Conservation (phyloP, 2,797 vertebrate species). For the Hippocampus kuda region DNA sequence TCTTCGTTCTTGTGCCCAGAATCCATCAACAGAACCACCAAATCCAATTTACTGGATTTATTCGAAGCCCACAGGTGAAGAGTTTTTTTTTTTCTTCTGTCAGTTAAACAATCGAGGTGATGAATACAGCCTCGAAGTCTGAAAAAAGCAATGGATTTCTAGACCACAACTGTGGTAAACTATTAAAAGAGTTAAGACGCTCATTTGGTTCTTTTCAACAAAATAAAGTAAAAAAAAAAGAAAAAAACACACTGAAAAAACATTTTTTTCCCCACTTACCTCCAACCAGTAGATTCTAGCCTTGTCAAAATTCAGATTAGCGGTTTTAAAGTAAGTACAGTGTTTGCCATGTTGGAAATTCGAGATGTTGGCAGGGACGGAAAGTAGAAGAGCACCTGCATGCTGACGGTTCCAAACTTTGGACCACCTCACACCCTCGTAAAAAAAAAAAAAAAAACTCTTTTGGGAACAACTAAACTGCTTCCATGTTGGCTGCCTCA, state of each 20-base stretch:
- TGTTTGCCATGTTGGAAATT: not conserved
- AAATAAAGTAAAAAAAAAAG: not conserved
- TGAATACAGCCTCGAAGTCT: slow-evolving; percentile 30
- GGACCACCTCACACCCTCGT: slow-evolving; percentile 3
- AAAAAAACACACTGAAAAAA: not conserved
- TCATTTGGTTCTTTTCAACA: not conserved
- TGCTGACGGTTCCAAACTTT: not conserved
- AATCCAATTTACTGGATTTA: slow-evolving; percentile 37
- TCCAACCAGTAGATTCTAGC: not conserved
- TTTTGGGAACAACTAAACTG: slow-evolving; percentile 1
- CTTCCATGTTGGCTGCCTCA: slow-evolving; percentile 6
- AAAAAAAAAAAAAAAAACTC: not conserved
- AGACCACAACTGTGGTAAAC: not conserved
- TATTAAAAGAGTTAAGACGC: not conserved
- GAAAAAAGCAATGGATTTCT: not conserved
- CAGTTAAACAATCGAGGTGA: slow-evolving; percentile 35
- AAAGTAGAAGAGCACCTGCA: not conserved
- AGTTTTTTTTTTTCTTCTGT: slow-evolving; percentile 21
- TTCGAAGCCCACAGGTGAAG: slow-evolving; percentile 47
- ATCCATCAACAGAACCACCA: slow-evolving; percentile 52
- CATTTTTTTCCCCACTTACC: not conserved
- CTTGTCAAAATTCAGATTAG: not conserved
- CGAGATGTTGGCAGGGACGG: not conserved
- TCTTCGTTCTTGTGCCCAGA: slow-evolving; percentile 24
- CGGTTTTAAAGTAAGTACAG: not conserved